phyloP scores from a whole-genome alignment of 2,113 vertebrate genomes.

The Hippocampus zosterae region DNA sequence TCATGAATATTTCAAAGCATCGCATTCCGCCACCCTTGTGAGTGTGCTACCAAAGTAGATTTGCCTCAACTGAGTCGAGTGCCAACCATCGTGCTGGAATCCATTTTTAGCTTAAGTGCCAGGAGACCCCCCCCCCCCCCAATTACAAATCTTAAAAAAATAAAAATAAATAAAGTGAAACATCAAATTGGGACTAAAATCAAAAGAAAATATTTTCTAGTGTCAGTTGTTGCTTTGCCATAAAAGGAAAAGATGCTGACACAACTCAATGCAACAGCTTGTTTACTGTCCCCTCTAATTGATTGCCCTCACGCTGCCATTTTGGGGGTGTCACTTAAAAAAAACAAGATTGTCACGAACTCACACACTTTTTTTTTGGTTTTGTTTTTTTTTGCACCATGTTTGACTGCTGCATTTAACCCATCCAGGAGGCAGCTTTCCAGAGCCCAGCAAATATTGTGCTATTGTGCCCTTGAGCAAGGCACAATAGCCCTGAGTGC shows the following conservation, averaged over 20 bases:
- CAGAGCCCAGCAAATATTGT: background rate
- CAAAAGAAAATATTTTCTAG: background rate
- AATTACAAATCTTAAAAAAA: no score
- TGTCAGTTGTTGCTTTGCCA: background rate
- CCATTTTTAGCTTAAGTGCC: background rate
- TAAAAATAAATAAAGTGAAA: background rate
- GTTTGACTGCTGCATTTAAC: constrained; percentile 6
- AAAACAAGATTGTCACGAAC: no score
- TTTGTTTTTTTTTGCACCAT: background rate
- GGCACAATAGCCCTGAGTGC: background rate
- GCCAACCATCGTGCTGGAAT: background rate
- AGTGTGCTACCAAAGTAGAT: background rate
- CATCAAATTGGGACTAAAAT: background rate
- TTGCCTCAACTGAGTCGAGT: background rate
- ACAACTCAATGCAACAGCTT: background rate
- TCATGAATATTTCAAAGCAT: constrained; percentile 3
- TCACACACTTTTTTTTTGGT: no score
- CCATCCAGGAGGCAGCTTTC: background rate
- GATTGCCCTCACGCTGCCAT: no score
- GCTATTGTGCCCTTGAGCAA: background rate
- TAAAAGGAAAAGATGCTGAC: background rate
- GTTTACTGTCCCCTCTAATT: background rate
- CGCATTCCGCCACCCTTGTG: background rate
- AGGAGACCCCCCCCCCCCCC: no score
- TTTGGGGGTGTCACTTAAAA: no score